These are phyloP conservation scores for Papilio dardanus DNA, from an alignment of 1,140 invertebrate genomes.

Conservation along the genomic window DNA sequence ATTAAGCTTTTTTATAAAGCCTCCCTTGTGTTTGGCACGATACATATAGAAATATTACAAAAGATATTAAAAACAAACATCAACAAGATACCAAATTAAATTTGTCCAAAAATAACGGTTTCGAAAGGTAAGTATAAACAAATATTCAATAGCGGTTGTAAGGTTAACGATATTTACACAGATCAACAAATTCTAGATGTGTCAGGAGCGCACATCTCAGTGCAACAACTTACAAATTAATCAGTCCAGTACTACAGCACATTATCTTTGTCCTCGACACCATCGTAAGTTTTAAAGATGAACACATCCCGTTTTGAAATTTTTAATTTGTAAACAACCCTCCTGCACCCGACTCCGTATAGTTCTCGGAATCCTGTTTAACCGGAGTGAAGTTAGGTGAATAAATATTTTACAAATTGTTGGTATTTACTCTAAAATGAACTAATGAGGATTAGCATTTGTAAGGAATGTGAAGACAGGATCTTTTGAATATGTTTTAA, in stretches of 20 bases:
- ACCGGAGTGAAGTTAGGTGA: conserved; percentile 13
- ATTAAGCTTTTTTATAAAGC: conserved; percentile 6
- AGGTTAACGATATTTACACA: conserved; percentile 78
- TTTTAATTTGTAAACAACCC: conserved; percentile 6
- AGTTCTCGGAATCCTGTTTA: conserved; percentile 11
- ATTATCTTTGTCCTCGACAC: conserved; percentile 1
- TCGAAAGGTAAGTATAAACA: conserved; percentile 60
- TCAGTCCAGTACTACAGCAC: conserved; percentile 38
- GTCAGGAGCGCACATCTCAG: conserved; percentile 42
- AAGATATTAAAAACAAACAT: conserved; percentile 4
- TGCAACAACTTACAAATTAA: conserved; percentile 42
- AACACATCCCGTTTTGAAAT: conserved; percentile 18
- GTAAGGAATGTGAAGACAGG: not conserved
- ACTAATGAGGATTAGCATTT: no score
- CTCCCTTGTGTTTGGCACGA: conserved; percentile 42
- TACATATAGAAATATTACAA: conserved; percentile 35
- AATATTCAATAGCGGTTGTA: conserved; percentile 66
- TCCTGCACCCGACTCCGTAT: not conserved
- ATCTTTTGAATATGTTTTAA: not conserved
- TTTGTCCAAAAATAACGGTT: conserved; percentile 60
- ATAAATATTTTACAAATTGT: not conserved
- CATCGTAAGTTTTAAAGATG: not conserved
- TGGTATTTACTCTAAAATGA: not conserved
- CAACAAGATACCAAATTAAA: conserved; percentile 44
- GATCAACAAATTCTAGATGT: conserved; percentile 66